These are phyloP conservation scores for Erynnis tages DNA, from an alignment of 2,888 invertebrate genomes.

Conservation along the genomic window DNA sequence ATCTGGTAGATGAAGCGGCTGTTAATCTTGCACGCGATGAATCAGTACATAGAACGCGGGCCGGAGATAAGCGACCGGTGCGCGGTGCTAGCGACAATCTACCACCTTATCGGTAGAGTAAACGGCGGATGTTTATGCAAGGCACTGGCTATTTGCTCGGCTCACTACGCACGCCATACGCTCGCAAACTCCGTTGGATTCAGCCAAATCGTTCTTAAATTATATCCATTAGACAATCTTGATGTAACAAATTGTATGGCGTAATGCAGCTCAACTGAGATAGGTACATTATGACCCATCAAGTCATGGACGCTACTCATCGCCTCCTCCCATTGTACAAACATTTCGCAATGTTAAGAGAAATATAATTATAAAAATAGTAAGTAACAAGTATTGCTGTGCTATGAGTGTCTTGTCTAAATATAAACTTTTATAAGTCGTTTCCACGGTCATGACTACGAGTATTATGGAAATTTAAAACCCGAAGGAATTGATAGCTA, in stretches of 20 bases:
- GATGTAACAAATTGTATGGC: slow-evolving; percentile 14
- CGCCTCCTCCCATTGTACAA: not conserved
- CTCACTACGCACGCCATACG: slow-evolving; percentile 30
- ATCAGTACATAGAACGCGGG: slow-evolving; percentile 39
- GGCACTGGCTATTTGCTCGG: slow-evolving; percentile 44
- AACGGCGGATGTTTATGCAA: slow-evolving; percentile 67
- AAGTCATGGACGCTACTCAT: slow-evolving; percentile 13
- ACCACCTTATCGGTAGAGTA: slow-evolving; percentile 55
- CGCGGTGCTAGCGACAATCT: slow-evolving; percentile 38
- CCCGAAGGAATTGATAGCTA: too few relatives aligned
- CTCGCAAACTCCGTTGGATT: slow-evolving; percentile 10
- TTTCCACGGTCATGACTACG: too few relatives aligned
- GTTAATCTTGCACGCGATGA: slow-evolving; percentile 34
- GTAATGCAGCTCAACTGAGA: slow-evolving; percentile 10
- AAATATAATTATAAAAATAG: slow-evolving; percentile 1
- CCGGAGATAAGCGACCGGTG: slow-evolving; percentile 46
- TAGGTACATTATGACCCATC: slow-evolving; percentile 4
- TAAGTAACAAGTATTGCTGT: too few relatives aligned
- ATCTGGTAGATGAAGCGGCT: slow-evolving; percentile 27
- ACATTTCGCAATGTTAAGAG: not conserved
- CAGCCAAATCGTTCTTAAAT: slow-evolving; percentile 26
- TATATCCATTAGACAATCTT: slow-evolving; percentile 24
- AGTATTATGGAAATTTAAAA: too few relatives aligned
- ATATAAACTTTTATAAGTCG: too few relatives aligned
- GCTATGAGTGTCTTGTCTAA: too few relatives aligned